A percentile compares a stretch with the other conserved stretches of the same genome.
Evolutionary conservation across 2,888 invertebrate genomes (phyloP).

Genomic region (Megamerina dolium): DNA sequence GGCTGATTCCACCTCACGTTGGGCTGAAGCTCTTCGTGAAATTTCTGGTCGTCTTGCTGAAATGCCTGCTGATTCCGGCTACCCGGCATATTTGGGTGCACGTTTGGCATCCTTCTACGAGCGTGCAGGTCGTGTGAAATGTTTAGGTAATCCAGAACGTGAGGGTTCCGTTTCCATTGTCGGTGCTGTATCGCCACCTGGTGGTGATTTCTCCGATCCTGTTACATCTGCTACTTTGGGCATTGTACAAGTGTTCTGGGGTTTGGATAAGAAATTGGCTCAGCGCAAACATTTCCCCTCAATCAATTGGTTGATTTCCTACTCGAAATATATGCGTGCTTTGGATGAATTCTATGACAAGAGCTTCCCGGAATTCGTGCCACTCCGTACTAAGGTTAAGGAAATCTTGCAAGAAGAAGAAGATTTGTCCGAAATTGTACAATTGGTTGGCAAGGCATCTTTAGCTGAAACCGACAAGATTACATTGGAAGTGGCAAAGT

Average conservation of each 20-base stretch:
- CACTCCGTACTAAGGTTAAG: constrained; percentile 89
- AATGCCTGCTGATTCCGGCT: constrained; percentile 99
- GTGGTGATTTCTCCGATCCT: constrained; percentile 99
- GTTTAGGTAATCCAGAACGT: constrained; percentile 94
- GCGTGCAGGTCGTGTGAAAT: constrained; percentile 95
- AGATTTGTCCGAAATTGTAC: constrained; percentile 99
- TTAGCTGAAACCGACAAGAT: constrained; percentile 99
- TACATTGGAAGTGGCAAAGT: constrained; percentile 95
- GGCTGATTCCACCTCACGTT: constrained; percentile 99
- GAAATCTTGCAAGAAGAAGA: constrained; percentile 98
- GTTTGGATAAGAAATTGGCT: constrained; percentile 95
- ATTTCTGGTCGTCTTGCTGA: constrained; percentile 99
- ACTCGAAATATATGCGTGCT: constrained; percentile 97
- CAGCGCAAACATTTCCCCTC: constrained; percentile 99
- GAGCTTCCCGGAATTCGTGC: constrained; percentile 94
- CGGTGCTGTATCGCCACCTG: constrained; percentile 98
- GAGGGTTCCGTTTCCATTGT: constrained; percentile 99
- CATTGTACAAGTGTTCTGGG: constrained; percentile 99
- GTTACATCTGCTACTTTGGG: constrained; percentile 98
- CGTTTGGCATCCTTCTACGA: constrained; percentile 99
- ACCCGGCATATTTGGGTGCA: constrained; percentile 98
- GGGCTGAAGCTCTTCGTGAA: constrained; percentile 99
- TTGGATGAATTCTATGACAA: constrained; percentile 99
- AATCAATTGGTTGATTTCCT: constrained; percentile 99
- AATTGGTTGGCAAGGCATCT: constrained; percentile 97